Conservation (phyloP, 2,797 vertebrate genomes). For the Intellagama lesueurii region DNA sequence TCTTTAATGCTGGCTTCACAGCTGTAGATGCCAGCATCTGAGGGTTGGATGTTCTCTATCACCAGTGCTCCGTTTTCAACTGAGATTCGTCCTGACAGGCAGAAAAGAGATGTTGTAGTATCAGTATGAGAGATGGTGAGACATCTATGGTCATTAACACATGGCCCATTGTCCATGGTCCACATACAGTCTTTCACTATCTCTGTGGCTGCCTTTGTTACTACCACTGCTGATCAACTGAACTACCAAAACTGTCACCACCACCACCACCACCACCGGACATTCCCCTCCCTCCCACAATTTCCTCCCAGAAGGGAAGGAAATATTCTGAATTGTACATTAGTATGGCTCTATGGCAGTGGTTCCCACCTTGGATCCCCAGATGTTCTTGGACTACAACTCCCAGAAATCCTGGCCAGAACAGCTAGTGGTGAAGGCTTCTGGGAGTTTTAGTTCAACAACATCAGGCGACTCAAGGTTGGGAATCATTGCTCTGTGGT, state of each 20-base stretch:
- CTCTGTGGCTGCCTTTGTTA: background rate
- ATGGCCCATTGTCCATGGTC: background rate
- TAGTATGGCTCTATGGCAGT: too few relatives aligned
- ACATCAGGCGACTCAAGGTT: too few relatives aligned
- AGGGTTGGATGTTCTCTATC: constrained; percentile 32
- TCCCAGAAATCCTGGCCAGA: too few relatives aligned
- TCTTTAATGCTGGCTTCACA: constrained; percentile 46
- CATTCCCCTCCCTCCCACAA: too few relatives aligned
- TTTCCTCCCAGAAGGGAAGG: too few relatives aligned
- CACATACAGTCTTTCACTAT: background rate
- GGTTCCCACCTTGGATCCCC: too few relatives aligned
- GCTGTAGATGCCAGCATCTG: constrained; percentile 46
- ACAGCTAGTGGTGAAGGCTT: too few relatives aligned
- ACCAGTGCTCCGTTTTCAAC: constrained; percentile 13
- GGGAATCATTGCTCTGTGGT: too few relatives aligned
- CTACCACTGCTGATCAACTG: background rate
- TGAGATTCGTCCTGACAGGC: constrained; percentile 29
- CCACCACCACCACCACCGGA: background rate
- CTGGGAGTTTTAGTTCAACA: too few relatives aligned
- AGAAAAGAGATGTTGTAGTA: background rate
- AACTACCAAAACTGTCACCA: background rate
- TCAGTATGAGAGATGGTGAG: too few relatives aligned
- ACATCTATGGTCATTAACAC: background rate
- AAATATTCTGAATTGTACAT: too few relatives aligned
- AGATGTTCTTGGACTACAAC: too few relatives aligned